These are phyloP conservation scores for Macrophya alboannulata DNA, from an alignment of 2,888 invertebrate species.

Conservation along the genomic window DNA sequence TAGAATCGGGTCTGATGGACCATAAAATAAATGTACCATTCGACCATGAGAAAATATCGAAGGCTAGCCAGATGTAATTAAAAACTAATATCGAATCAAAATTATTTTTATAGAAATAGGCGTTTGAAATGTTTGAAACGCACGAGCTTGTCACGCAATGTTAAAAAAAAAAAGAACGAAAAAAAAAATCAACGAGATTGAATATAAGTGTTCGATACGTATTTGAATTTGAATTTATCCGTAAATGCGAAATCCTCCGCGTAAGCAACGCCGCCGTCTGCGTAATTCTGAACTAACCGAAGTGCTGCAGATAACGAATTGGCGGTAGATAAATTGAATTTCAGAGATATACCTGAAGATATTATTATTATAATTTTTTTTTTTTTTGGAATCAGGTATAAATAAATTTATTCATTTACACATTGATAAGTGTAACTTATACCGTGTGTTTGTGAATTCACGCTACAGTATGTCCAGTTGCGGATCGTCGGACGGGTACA, in stretches of 20 bases:
- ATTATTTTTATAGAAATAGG: not conserved
- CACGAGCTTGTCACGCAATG: not conserved
- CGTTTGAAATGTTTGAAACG: not conserved
- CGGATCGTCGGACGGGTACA: no score
- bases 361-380: no score
- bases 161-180: not conserved
- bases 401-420: slow-evolving; percentile 48
- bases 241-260: not conserved
- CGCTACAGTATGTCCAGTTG: no score
- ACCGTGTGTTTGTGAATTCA: no score
- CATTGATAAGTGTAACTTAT: not conserved
- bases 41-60: not conserved
- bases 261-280: not conserved
- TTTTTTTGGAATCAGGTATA: slow-evolving; percentile 3
- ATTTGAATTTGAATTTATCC: slow-evolving; percentile 21
- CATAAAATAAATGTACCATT: not conserved
- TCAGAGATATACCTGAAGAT: not conserved
- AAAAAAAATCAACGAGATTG: not conserved
- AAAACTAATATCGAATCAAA: not conserved
- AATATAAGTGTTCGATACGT: not conserved
- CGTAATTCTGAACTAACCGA: not conserved
- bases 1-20: not conserved
- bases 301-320: not conserved
- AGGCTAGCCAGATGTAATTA: not conserved
- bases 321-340: not conserved